phyloP scores from a whole-genome alignment of 1,140 invertebrate species.

The Eurosta solidaginis region DNA sequence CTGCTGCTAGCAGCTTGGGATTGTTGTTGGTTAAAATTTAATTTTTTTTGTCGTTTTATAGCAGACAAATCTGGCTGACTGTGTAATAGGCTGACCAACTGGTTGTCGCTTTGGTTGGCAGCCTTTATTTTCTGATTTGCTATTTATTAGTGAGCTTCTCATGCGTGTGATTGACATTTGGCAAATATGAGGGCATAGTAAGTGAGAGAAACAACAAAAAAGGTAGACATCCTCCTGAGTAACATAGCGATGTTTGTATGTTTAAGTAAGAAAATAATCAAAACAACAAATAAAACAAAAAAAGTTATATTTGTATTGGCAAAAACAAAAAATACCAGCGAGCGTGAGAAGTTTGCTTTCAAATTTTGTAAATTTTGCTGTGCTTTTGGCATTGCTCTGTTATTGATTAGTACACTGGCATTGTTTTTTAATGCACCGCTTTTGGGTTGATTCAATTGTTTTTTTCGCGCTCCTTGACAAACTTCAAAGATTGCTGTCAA shows the following conservation, averaged over 20 bases:
- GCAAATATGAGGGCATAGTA: background rate
- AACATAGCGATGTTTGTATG: too few relatives aligned
- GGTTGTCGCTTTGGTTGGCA: background rate
- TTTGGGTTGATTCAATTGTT: background rate
- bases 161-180: constrained; percentile 15
- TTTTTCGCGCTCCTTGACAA: too few relatives aligned
- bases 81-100: background rate
- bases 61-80: background rate
- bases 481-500: background rate
- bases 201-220: background rate
- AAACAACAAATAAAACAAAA: background rate
- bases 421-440: background rate
- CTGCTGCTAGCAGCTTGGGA: background rate
- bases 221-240: background rate
- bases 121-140: background rate
- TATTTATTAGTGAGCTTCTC: constrained; percentile 8
- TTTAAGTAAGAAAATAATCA: background rate
- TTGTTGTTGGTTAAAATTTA: background rate
- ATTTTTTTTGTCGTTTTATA: background rate
- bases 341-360: constrained; percentile 16
- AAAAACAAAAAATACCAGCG: background rate
- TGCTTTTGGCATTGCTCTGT: background rate
- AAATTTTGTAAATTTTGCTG: background rate
- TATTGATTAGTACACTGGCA: background rate
- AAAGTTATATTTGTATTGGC: background rate